These are phyloP conservation scores for Sebastes minor DNA, from an alignment of 2,797 vertebrate genomes.

Conservation along the genomic window DNA sequence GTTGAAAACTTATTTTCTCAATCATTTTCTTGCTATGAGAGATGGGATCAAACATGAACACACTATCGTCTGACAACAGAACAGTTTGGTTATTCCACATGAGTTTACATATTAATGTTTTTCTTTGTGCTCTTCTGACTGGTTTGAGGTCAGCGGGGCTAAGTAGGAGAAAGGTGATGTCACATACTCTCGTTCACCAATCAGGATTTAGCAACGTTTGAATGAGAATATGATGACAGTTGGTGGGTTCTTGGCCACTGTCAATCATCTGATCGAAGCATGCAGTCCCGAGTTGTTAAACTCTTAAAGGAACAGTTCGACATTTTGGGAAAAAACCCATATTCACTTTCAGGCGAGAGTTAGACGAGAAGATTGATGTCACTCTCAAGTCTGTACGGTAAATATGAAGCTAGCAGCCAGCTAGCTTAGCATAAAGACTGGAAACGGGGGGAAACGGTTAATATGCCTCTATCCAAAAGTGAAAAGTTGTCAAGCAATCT, in stretches of 20 bases:
- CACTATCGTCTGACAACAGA: background rate
- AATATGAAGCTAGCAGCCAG: background rate
- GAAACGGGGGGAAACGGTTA: background rate
- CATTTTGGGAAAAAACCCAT: too few species aligned
- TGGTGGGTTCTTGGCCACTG: background rate
- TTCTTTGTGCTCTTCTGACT: background rate
- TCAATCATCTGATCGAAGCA: background rate
- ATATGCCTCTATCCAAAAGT: background rate
- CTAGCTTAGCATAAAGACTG: background rate
- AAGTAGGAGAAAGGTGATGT: background rate
- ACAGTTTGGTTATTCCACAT: background rate
- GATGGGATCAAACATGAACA: background rate
- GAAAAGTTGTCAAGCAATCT: background rate
- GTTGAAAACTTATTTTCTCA: background rate
- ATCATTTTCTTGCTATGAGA: background rate
- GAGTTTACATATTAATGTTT: background rate
- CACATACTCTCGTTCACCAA: background rate
- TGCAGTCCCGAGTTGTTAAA: too few species aligned
- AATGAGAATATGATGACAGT: background rate
- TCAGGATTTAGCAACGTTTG: background rate
- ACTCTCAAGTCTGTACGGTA: background rate
- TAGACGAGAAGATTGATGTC: background rate
- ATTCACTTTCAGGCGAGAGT: too few species aligned
- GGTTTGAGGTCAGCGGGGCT: background rate
- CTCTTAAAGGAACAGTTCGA: too few species aligned